Evolutionary conservation across 2,113 vertebrate species (phyloP).

Genomic region (Misgurnus mizolepis): DNA sequence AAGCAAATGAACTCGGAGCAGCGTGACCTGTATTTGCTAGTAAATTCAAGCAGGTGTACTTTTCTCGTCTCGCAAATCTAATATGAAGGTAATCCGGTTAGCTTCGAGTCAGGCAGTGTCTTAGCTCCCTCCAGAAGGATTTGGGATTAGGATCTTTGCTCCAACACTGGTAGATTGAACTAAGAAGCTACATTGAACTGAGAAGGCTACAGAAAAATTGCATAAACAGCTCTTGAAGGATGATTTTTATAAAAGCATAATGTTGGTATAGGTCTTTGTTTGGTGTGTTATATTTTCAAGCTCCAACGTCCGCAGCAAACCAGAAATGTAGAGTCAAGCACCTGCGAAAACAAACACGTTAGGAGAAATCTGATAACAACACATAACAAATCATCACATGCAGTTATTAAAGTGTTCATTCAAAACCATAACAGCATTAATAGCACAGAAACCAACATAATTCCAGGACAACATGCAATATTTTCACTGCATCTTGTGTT

Average conservation of each 20-base stretch:
- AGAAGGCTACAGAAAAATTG: neutral
- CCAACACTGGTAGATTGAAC: neutral
- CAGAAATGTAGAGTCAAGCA: slow-evolving; percentile 4
- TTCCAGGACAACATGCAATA: neutral
- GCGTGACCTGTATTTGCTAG: slow-evolving; percentile 49
- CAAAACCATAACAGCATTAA: neutral
- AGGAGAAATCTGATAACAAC: neutral
- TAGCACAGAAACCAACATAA: neutral
- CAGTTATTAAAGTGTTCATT: neutral
- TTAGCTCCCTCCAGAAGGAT: slow-evolving; percentile 54
- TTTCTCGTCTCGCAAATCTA: slow-evolving; percentile 63
- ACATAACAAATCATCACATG: neutral
- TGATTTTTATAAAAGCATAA: neutral
- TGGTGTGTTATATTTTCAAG: neutral
- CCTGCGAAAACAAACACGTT: slow-evolving; percentile 39
- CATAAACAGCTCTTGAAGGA: slow-evolving; percentile 7
- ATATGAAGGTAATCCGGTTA: slow-evolving; percentile 69
- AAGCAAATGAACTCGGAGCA: slow-evolving; percentile 32
- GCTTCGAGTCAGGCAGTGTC: slow-evolving; percentile 54
- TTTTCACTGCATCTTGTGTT: neutral
- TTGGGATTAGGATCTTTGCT: slow-evolving; percentile 47
- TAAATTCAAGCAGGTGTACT: slow-evolving; percentile 52
- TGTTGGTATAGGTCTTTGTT: neutral
- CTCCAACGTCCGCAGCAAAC: slow-evolving; percentile 16
- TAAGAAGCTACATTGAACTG: slow-evolving; percentile 9